phyloP scores from a whole-genome alignment of 2,888 invertebrate species.

The Parasteatoda lunata region DNA sequence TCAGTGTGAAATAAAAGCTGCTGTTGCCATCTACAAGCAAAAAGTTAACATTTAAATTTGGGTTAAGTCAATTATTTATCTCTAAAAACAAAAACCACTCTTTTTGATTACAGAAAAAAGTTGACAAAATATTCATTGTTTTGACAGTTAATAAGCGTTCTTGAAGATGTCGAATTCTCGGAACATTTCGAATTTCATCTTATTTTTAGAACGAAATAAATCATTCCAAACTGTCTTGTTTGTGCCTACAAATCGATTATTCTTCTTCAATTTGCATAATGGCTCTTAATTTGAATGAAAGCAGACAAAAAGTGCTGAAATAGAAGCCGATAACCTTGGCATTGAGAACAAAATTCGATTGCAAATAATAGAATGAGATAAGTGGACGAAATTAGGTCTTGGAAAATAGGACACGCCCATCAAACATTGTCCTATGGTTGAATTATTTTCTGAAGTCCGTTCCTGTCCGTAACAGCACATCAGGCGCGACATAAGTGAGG shows the following conservation, averaged over 20 bases:
- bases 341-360: constrained; percentile 34
- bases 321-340: constrained; percentile 60
- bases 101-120: too few relatives aligned
- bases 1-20: too few relatives aligned
- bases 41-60: too few relatives aligned
- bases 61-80: too few relatives aligned
- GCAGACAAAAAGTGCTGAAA: constrained; percentile 15
- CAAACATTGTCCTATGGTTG: constrained; percentile 57
- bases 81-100: too few relatives aligned
- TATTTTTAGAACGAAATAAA: not conserved
- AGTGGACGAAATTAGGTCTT: constrained; percentile 38
- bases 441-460: constrained; percentile 40
- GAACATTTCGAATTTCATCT: not conserved
- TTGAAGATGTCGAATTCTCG: too few relatives aligned
- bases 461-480: constrained; percentile 54
- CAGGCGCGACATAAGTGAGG: constrained; percentile 18
- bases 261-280: constrained; percentile 30
- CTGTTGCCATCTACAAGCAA: too few relatives aligned
- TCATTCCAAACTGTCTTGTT: not conserved
- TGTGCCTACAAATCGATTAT: not conserved
- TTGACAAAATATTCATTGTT: too few relatives aligned
- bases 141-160: too few relatives aligned
- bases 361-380: constrained; percentile 16
- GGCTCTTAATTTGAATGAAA: constrained; percentile 42
- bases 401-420: constrained; percentile 62